phyloP scores from a whole-genome alignment of 1,140 invertebrate species.

The Drosophila punjabiensis region DNA sequence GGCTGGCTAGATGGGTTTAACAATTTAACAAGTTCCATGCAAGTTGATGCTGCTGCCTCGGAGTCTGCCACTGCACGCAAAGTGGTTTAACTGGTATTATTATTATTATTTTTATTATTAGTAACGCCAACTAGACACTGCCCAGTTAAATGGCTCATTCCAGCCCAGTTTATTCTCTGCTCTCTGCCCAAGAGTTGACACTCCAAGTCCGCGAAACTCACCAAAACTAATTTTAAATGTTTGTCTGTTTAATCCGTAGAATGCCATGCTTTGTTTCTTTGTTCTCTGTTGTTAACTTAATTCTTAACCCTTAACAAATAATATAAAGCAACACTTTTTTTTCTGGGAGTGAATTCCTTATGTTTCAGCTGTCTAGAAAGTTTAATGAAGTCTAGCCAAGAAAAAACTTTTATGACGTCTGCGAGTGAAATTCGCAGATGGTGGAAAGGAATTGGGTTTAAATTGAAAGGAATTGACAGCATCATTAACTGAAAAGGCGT shows the following conservation, averaged over 20 bases:
- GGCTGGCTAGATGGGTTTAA: conserved; percentile 53
- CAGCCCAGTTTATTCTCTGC: conserved; percentile 48
- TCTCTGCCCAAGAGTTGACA: conserved; percentile 29
- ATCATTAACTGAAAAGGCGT: not conserved
- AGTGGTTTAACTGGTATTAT: conserved; percentile 77
- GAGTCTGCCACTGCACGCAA: conserved; percentile 71
- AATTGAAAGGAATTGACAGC: conserved; percentile 5
- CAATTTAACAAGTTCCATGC: conserved; percentile 58
- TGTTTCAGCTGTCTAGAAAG: conserved; percentile 23
- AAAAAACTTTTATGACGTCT: conserved; percentile 10
- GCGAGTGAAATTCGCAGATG: not conserved
- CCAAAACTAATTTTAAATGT: conserved; percentile 19
- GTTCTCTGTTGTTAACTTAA: conserved; percentile 10
- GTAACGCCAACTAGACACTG: conserved; percentile 56
- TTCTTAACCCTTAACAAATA: conserved; percentile 22
- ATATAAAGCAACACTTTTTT: conserved; percentile 40
- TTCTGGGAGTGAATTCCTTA: not conserved
- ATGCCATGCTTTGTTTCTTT: conserved; percentile 11
- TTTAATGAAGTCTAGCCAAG: conserved; percentile 22
- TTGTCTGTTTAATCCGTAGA: not conserved
- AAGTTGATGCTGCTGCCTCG: conserved; percentile 55
- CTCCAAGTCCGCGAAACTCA: conserved; percentile 28
- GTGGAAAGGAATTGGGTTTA: not conserved
- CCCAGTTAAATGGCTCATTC: conserved; percentile 41
- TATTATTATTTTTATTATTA: conserved; percentile 67